phyloP scores from a whole-genome alignment of 2,888 invertebrate species.

The Carcina quercana region DNA sequence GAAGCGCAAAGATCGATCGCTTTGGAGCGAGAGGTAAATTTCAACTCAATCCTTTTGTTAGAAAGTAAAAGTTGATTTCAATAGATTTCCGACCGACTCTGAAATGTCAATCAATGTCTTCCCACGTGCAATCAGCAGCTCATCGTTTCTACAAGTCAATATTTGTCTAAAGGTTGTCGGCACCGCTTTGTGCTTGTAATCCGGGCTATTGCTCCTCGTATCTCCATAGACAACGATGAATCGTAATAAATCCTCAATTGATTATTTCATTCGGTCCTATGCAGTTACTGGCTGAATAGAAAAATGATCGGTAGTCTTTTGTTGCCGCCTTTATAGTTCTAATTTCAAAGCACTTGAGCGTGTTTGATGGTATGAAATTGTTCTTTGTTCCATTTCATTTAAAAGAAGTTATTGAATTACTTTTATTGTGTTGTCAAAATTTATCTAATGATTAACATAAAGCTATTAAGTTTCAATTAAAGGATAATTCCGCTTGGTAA shows the following conservation, averaged over 20 bases:
- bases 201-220: slow-evolving; percentile 55
- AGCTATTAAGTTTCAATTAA: too few species aligned
- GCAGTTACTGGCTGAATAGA: slow-evolving; percentile 37
- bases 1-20: too few species aligned
- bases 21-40: too few species aligned
- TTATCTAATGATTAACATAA: too few species aligned
- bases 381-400: slow-evolving; percentile 36
- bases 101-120: slow-evolving; percentile 49
- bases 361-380: slow-evolving; percentile 33
- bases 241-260: slow-evolving; percentile 65
- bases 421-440: too few species aligned
- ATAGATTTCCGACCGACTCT: slow-evolving; percentile 23
- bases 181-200: slow-evolving; percentile 58
- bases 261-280: slow-evolving; percentile 56
- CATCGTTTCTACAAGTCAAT: slow-evolving; percentile 72
- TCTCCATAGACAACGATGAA: slow-evolving; percentile 58
- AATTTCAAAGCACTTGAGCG: slow-evolving; percentile 37
- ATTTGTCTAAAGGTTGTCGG: slow-evolving; percentile 66
- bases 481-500: too few species aligned
- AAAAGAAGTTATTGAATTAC: slow-evolving; percentile 9
- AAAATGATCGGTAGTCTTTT: slow-evolving; percentile 54
- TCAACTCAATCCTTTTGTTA: not conserved
- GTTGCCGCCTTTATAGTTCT: slow-evolving; percentile 45
- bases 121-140: slow-evolving; percentile 36
- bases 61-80: not conserved